Conservation (phyloP, 2,797 vertebrate genomes). For the Gambelia wislizenii region DNA sequence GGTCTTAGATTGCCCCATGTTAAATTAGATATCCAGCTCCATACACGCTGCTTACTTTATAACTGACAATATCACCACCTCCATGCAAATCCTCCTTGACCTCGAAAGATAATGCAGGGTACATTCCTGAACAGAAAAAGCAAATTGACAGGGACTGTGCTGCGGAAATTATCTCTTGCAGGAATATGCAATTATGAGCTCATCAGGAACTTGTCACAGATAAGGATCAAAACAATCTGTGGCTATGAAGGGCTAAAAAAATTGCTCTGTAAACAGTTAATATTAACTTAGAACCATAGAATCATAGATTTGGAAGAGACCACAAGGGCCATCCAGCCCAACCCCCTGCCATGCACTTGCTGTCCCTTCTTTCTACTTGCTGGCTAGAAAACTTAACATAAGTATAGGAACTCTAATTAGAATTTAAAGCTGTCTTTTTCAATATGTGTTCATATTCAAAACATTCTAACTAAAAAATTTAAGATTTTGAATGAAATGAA, state of each 20-base stretch:
- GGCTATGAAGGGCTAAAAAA: not conserved
- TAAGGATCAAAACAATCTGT: not conserved
- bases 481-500: not conserved
- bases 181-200: not conserved
- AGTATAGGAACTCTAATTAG: too few species aligned
- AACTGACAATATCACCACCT: not conserved
- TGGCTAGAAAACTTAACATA: too few species aligned
- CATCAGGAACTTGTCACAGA: not conserved
- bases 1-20: not conserved
- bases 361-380: not conserved
- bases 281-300: too few species aligned
- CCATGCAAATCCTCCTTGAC: not conserved
- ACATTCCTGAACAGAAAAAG: not conserved
- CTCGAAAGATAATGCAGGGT: not conserved
- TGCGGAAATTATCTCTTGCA: too few species aligned
- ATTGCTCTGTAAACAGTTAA: not conserved
- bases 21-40: not conserved
- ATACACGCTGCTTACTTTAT: not conserved
- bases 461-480: not conserved
- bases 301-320: too few species aligned
- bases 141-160: not conserved
- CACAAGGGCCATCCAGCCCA: too few species aligned
- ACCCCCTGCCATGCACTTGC: too few species aligned
- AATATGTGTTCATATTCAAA: not conserved
- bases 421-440: not conserved